Conservation (phyloP, 2,797 vertebrate species). For the Pagetopsis macropterus region DNA sequence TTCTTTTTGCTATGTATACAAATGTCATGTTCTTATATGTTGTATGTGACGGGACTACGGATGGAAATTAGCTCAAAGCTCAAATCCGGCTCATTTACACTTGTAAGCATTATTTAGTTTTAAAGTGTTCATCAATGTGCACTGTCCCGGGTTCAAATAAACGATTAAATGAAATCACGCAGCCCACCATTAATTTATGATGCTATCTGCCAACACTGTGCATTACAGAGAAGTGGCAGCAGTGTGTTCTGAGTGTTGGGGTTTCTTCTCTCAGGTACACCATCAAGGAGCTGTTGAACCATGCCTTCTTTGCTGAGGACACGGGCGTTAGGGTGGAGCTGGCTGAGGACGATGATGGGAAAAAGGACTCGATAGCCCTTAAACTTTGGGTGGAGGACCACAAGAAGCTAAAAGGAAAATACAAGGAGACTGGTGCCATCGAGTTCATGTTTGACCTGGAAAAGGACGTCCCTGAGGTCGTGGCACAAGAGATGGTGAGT, state of each 20-base stretch:
- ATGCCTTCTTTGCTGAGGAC: constrained; percentile 98
- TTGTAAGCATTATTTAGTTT: too few relatives aligned
- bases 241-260: constrained; percentile 17
- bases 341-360: constrained; percentile 96
- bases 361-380: constrained; percentile 94
- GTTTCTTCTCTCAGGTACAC: constrained; percentile 85
- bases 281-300: constrained; percentile 97
- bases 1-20: too few relatives aligned
- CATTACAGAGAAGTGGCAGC: not conserved
- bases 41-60: too few relatives aligned
- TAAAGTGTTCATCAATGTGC: too few relatives aligned
- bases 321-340: constrained; percentile 97
- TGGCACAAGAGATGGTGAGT: constrained; percentile 98
- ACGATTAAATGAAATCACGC: not conserved
- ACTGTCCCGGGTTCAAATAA: too few relatives aligned
- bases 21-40: too few relatives aligned
- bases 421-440: constrained; percentile 98
- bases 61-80: too few relatives aligned
- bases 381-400: constrained; percentile 98
- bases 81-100: too few relatives aligned
- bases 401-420: constrained; percentile 97
- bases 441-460: constrained; percentile 97
- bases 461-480: constrained; percentile 94
- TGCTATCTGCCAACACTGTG: not conserved
- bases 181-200: not conserved